Evolutionary conservation across 2,888 invertebrate species (phyloP), one percentile per base, ranked within the genome.

Genomic region (Zygothrica quintamaculata): DNA sequence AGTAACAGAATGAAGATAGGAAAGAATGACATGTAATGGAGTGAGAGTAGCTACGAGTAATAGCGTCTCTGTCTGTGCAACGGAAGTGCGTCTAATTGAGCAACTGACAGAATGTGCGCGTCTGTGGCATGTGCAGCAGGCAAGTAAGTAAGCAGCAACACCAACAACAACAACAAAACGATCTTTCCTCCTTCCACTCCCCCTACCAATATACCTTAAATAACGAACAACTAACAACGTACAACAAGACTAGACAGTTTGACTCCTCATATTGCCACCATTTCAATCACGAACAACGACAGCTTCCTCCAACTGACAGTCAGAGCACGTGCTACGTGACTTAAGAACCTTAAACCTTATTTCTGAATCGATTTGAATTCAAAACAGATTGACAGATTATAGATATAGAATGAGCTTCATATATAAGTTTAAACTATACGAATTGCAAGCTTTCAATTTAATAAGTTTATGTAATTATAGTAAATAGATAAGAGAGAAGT

Each of bases 41-140:
- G 16, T n/a, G 11, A 12, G 16, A 47, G 18, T 22, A 22, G 5
- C 18, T 22, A 3, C 18, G 18, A 22, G 18, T 33, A n/a, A 29
- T 9, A n/a, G 31, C 22, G 48, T 33, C 18, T 34, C 44, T 52
- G 47, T 65, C 52, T 58, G 55, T 62, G 59, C 51, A 80, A 40
- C 84, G 87, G 82, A 87, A 84, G 84, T 77, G 81, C 81, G 75
- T 84, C 81, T 73, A 84, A 80, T 80, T 86, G 84, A 84, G 84
- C 87, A 75, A 75, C 73, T 80, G 70, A 84, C 77, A 75, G 64
- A 85, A 73, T 62, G 65, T 53, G 66, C 73, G 69, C 82, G 68
- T 72, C 78, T 85, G 73, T 50, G 55, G 57, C 64, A 48, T 72
- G 50, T 57, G 56, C 51, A 50, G 40, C 44, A 71, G n/a, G 52